phyloP scores from a whole-genome alignment of 2,888 invertebrate genomes.

The Ectobius pallidus region DNA sequence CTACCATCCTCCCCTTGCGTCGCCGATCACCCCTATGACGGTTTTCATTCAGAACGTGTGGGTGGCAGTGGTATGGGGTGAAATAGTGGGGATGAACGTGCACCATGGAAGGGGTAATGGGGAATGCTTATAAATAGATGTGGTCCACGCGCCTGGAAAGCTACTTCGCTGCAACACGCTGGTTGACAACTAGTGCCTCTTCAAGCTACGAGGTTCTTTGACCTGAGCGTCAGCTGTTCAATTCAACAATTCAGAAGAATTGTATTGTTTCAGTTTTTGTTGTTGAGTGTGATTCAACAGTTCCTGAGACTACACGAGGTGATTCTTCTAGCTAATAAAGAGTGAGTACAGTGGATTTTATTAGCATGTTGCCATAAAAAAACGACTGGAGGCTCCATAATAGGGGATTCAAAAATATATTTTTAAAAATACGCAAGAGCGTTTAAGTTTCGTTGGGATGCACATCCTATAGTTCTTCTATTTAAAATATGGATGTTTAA shows the following conservation, averaged over 20 bases:
- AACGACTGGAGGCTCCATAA: background rate
- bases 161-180: conserved; percentile 19
- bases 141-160: conserved; percentile 14
- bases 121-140: conserved; percentile 22
- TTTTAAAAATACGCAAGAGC: too few relatives aligned
- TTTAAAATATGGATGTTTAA: too few relatives aligned
- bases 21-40: conserved; percentile 51
- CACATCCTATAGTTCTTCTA: too few relatives aligned
- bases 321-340: background rate
- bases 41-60: conserved; percentile 73
- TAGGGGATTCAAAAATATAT: background rate
- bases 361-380: background rate
- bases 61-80: conserved; percentile 63
- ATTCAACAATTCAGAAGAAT: too few relatives aligned
- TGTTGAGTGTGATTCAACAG: background rate
- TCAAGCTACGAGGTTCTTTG: background rate
- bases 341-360: background rate
- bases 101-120: background rate
- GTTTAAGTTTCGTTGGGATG: too few relatives aligned
- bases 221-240: background rate
- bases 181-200: background rate
- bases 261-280: too few relatives aligned
- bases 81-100: conserved; percentile 54
- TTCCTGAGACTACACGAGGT: background rate
- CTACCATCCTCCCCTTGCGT: too few relatives aligned